Evolutionary conservation across 2,113 vertebrate genomes (phyloP).

Genomic region (Pelecanoides urinatrix): DNA sequence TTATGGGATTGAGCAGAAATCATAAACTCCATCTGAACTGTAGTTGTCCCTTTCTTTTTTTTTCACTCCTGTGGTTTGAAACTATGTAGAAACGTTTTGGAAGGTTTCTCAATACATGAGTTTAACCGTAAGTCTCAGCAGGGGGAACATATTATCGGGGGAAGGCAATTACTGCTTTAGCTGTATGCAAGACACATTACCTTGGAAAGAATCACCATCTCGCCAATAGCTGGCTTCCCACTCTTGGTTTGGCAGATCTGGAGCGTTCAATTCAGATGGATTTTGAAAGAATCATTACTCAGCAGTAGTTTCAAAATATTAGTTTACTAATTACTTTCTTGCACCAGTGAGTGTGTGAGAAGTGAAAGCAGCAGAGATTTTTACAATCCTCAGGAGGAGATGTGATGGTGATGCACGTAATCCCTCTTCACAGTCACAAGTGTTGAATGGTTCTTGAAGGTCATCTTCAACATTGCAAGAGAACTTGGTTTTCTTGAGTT

Average conservation of each 20-base stretch:
- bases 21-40: slow-evolving; percentile 21
- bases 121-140: neutral
- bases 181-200: neutral
- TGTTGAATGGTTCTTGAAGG: neutral
- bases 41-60: neutral
- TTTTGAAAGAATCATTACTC: neutral
- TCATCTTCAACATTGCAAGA: neutral
- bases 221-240: neutral
- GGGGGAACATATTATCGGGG: neutral
- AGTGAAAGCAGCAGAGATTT: neutral
- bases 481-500: neutral
- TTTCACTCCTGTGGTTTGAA: slow-evolving; percentile 7
- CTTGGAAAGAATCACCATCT: neutral
- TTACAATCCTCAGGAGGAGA: neutral
- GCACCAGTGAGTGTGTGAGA: neutral
- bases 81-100: neutral
- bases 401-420: neutral
- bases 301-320: neutral
- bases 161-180: neutral
- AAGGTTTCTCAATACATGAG: slow-evolving; percentile 30
- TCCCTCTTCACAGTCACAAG: neutral
- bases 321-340: neutral
- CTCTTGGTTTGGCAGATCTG: neutral
- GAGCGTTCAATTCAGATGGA: neutral
- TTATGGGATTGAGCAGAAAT: slow-evolving; percentile 17